A percentile compares a stretch with the other conserved stretches of the same genome.
Evolutionary conservation across 2,888 invertebrate genomes (phyloP).

Genomic region (Lepidonotus clava): DNA sequence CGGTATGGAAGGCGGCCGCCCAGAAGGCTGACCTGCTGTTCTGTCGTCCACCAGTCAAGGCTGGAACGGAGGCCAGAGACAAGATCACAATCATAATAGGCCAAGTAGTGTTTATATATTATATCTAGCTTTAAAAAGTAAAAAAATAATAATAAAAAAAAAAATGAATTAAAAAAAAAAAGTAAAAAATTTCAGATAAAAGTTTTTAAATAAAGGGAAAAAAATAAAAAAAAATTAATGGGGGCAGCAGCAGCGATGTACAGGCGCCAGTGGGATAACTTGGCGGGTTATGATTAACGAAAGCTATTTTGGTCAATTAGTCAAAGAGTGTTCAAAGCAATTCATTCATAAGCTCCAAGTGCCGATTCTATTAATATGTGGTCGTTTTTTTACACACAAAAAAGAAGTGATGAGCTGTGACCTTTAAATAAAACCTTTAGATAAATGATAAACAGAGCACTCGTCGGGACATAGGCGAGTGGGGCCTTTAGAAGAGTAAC

Average conservation of each 20-base stretch:
- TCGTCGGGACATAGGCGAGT: no score
- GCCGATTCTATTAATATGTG: no score
- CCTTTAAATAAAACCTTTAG: not conserved
- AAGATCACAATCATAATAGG: not conserved
- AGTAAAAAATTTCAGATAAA: not conserved
- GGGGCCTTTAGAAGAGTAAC: no score
- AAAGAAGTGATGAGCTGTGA: not conserved
- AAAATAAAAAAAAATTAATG: not conserved
- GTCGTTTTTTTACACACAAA: no score
- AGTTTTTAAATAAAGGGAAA: not conserved
- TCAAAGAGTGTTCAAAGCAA: not conserved
- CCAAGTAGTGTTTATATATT: not conserved
- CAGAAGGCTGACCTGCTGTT: conserved; percentile 39
- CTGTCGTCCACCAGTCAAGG: conserved; percentile 44
- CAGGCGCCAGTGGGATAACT: not conserved
- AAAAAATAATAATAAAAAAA: not conserved
- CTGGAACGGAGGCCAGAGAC: conserved; percentile 27
- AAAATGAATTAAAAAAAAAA: not conserved
- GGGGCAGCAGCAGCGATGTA: not conserved
- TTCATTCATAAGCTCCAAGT: not conserved
- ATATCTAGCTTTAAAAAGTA: no score
- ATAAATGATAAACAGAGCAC: not conserved
- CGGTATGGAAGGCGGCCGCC: conserved; percentile 37
- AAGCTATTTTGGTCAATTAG: no score
- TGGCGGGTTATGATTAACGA: no score